These are phyloP conservation scores for Poeciliopsis turneri DNA, from an alignment of 2,797 vertebrate genomes.

Conservation along the genomic window DNA sequence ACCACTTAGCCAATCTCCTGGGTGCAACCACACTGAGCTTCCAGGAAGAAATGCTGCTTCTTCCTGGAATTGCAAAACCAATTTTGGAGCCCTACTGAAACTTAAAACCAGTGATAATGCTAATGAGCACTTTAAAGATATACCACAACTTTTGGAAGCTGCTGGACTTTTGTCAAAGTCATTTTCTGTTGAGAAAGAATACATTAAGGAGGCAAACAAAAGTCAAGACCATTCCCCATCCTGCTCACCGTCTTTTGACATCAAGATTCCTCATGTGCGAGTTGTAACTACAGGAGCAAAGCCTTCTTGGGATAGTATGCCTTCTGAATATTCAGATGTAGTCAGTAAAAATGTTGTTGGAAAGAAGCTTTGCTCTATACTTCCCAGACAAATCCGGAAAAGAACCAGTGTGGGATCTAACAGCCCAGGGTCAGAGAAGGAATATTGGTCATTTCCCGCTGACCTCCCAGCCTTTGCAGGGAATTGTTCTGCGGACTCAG, in stretches of 20 bases:
- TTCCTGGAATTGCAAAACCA: conserved; percentile 88
- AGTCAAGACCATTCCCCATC: conserved; percentile 78
- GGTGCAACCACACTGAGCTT: conserved; percentile 59
- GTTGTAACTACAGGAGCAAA: conserved; percentile 82
- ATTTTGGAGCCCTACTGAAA: conserved; percentile 92
- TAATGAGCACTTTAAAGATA: conserved; percentile 93
- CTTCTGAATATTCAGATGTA: conserved; percentile 84
- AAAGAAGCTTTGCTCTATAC: conserved; percentile 92
- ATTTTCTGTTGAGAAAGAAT: conserved; percentile 62
- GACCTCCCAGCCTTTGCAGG: conserved; percentile 89
- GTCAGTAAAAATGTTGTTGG: conserved; percentile 90
- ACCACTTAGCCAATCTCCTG: conserved; percentile 86
- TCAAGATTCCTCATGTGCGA: conserved; percentile 98
- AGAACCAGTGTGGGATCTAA: conserved; percentile 77
- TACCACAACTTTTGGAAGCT: conserved; percentile 91
- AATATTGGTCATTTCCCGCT: conserved; percentile 91
- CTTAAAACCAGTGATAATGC: conserved; percentile 84
- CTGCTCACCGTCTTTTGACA: conserved; percentile 91
- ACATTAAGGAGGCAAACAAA: conserved; percentile 83
- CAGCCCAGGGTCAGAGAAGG: conserved; percentile 78
- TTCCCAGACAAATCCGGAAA: conserved; percentile 92
- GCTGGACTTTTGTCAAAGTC: conserved; percentile 73
- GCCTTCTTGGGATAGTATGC: conserved; percentile 89
- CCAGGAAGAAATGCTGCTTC: conserved; percentile 86
- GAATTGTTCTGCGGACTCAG: conserved; percentile 91